phyloP scores from a whole-genome alignment of 2,113 vertebrate genomes.

The Antechinus flavipes region DNA sequence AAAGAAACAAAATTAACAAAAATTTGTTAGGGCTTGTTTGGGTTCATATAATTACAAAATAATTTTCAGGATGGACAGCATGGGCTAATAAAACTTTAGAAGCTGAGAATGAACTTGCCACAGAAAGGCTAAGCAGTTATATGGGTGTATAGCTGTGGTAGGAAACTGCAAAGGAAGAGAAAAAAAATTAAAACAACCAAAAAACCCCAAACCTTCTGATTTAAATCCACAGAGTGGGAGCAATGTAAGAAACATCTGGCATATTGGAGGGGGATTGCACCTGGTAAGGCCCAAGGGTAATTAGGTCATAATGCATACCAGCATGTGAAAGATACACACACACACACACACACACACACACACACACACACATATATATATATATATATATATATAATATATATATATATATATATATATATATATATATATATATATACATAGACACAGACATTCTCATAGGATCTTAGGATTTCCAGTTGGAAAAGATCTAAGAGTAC shows the following conservation, averaged over 20 bases:
- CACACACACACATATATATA: too few species aligned
- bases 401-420: too few species aligned
- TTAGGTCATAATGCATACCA: slow-evolving; percentile 53
- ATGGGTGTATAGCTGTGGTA: slow-evolving; percentile 77
- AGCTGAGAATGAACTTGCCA: slow-evolving; percentile 74
- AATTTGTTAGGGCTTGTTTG: slow-evolving; percentile 75
- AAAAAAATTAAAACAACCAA: slow-evolving; percentile 64
- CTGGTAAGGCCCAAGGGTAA: slow-evolving; percentile 59
- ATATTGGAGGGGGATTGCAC: slow-evolving; percentile 52
- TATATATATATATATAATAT: too few species aligned
- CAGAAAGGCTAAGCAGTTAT: slow-evolving; percentile 68
- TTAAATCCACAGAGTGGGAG: slow-evolving; percentile 77
- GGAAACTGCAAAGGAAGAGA: slow-evolving; percentile 68
- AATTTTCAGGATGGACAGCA: slow-evolving; percentile 77
- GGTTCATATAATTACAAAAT: slow-evolving; percentile 66
- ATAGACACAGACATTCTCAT: not conserved
- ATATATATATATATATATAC: not conserved
- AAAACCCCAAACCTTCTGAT: slow-evolving; percentile 66
- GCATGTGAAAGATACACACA: not conserved
- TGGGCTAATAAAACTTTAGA: slow-evolving; percentile 83
- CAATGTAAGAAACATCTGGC: slow-evolving; percentile 82
- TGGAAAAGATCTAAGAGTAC: not conserved
- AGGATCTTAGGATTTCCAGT: not conserved
- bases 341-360: too few species aligned
- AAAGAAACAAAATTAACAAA: slow-evolving; percentile 9